These are phyloP conservation scores for Amia ocellicauda DNA, from an alignment of 2,113 vertebrate genomes.

Conservation along the genomic window DNA sequence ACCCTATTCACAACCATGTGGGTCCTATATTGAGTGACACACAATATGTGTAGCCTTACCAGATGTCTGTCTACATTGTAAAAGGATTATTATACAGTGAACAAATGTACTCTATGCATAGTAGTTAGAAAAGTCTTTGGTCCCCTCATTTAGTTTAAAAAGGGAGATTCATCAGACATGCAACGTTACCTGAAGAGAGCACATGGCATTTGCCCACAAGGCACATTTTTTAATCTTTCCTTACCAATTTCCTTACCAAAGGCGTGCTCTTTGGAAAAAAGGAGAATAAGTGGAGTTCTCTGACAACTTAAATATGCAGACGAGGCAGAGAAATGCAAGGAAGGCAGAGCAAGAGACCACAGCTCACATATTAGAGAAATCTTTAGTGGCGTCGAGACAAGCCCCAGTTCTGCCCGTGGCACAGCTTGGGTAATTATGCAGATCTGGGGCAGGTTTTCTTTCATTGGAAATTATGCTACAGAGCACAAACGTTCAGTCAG, in stretches of 20 bases:
- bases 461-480: conserved; percentile 1
- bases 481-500: not conserved
- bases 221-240: conserved; percentile 34
- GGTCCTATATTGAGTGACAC: no score
- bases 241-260: conserved; percentile 2
- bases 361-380: not conserved
- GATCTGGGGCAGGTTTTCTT: conserved; percentile 9
- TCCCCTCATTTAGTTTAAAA: not conserved
- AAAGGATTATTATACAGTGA: no score
- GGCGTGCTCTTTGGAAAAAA: conserved; percentile 22
- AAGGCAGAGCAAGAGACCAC: conserved; percentile 15
- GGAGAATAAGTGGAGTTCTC: conserved; percentile 15
- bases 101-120: no score
- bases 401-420: conserved; percentile 4
- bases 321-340: conserved; percentile 5
- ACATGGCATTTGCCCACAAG: conserved; percentile 21
- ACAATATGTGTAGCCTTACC: no score
- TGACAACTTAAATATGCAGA: conserved; percentile 12
- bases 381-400: not conserved
- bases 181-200: conserved; percentile 6
- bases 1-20: no score
- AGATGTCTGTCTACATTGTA: no score
- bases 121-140: no score
- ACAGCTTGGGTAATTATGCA: conserved; percentile 5
- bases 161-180: conserved; percentile 14